Base-by-base conservation (phyloP, 1,140 invertebrate species). In the Acyrthosiphon pisum region DNA sequence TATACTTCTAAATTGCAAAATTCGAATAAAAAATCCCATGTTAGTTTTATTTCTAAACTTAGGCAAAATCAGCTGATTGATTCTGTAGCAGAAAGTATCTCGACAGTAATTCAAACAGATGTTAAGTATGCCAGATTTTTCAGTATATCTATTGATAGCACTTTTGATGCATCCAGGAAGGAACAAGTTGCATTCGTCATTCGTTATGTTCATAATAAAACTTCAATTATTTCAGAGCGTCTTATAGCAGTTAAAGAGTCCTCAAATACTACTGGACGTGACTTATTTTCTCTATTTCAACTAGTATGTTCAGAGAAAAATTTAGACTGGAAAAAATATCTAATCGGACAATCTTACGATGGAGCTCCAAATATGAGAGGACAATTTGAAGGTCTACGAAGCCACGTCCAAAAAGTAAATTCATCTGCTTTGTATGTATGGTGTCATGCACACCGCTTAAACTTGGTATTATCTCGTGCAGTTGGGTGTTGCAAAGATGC, bases 181-280 rank as follows among this genome's bases (percentile, higher is more conserved):
- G 81, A 84, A 84, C 81, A 84, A 41, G 37, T 84, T 84, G 35
- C 81, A 84, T 84, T 84, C 37, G 81, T 84, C 37, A 41, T 84
- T 84, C 81, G 81, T 41, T 44, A 84, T 84, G 81, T 84, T 41
- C 37, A 84, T 84, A 41, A 41, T 84, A 41, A 41, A 84, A 84
- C 37, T 84, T 84, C 81, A 41, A 44, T 84, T 84, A 84, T 84
- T 84, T 84, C 76, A 83, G n/a, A 83, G 46, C 46, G 46, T 48
- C 46, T 48, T 48, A 48, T 48, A 48, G 46, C 46, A 48, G 46
- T 48, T 48, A 48, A 48, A 48, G 46, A 48, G 46, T 48, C 46
- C 46, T 48, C 46, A 48, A 48, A 48, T 48, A 48, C 46, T 48
- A 48, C 6, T 48, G 46, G 46, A 48, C 46, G 11, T 48, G 46